Conservation (phyloP, 2,113 vertebrate species). For the Caranx ignobilis region DNA sequence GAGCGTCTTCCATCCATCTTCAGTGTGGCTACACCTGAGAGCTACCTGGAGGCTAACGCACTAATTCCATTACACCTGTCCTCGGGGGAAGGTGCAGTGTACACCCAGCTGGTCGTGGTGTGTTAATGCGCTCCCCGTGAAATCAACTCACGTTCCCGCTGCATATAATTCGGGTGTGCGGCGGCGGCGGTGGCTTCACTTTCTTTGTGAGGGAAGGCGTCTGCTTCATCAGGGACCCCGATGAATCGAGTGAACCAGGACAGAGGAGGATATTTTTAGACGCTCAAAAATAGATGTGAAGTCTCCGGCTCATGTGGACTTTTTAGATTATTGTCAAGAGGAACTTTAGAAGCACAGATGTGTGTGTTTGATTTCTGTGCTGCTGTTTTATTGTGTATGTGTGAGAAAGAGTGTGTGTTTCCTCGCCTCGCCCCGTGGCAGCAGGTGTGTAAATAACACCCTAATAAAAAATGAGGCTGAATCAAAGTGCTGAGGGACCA, state of each 20-base stretch:
- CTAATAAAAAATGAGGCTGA: conserved; percentile 70
- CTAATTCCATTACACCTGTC: conserved; percentile 53
- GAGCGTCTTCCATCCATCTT: conserved; percentile 65
- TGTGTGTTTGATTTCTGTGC: conserved; percentile 37
- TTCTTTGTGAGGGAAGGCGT: conserved; percentile 28
- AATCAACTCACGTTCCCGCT: conserved; percentile 26
- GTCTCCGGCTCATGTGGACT: conserved; percentile 34
- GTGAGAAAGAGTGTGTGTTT: conserved; percentile 31
- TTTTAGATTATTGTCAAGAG: conserved; percentile 29
- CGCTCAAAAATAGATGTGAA: conserved; percentile 44
- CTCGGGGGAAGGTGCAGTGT: neutral
- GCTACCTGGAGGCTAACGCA: conserved; percentile 53
- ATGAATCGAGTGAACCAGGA: conserved; percentile 70
- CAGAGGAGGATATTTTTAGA: conserved; percentile 71
- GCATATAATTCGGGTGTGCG: neutral
- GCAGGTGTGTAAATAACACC: conserved; percentile 80
- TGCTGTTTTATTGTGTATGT: conserved; percentile 34
- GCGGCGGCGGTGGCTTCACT: conserved; percentile 8
- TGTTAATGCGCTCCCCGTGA: conserved; percentile 15
- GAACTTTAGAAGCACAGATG: conserved; percentile 43
- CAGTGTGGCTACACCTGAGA: conserved; percentile 33
- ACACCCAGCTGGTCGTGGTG: conserved; percentile 12
- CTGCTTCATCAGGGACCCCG: conserved; percentile 50
- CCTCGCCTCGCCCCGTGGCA: conserved; percentile 49
- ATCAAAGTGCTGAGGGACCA: conserved; percentile 68